Percentiles rank a stretch among this genome's conserved stretches.
phyloP scores from a whole-genome alignment of 2,797 vertebrate genomes.

The Siniperca undulata region DNA sequence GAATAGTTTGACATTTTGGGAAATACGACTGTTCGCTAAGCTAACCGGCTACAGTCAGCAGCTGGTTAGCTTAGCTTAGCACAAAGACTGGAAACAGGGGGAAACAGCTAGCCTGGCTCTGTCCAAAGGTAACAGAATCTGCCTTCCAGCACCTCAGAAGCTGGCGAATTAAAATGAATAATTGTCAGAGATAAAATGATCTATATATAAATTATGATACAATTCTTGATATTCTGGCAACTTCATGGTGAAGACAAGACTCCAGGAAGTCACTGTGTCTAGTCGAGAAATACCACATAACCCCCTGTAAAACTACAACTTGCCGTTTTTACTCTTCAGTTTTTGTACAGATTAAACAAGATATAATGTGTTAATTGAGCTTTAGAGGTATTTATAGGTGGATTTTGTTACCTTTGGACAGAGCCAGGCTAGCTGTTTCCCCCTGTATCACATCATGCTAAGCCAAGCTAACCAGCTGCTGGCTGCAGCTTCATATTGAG shows the following conservation, averaged over 20 bases:
- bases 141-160: background rate
- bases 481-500: background rate
- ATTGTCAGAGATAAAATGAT: no score
- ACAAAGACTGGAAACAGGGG: background rate
- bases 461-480: background rate
- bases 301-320: background rate
- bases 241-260: background rate
- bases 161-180: background rate
- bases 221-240: background rate
- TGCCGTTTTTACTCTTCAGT: background rate
- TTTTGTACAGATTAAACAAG: background rate
- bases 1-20: background rate
- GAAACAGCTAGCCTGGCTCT: background rate
- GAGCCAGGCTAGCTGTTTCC: background rate
- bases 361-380: background rate
- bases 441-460: background rate
- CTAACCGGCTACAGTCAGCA: background rate
- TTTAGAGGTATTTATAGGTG: background rate
- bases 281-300: background rate
- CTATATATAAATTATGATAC: no score
- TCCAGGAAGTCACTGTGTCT: background rate
- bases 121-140: background rate
- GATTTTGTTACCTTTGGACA: background rate
- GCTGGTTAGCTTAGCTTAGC: background rate
- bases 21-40: background rate